Conservation (phyloP, 2,888 invertebrate species). For the Ochropleura leucogaster region DNA sequence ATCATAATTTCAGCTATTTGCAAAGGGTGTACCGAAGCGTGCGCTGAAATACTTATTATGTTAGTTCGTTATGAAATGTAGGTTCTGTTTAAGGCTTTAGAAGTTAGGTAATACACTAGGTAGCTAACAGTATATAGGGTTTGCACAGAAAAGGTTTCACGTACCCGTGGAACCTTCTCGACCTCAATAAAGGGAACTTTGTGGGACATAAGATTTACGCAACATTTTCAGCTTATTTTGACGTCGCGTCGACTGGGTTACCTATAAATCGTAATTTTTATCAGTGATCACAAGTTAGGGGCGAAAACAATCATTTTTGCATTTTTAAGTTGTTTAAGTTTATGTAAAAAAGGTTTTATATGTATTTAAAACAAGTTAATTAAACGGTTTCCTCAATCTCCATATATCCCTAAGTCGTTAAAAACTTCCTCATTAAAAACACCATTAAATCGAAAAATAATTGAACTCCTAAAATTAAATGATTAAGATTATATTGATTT, state of each 20-base stretch:
- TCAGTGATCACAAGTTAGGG: background rate
- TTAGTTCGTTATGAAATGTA: constrained; percentile 13
- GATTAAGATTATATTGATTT: constrained; percentile 21
- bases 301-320: background rate
- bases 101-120: constrained; percentile 3
- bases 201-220: background rate
- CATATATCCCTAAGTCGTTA: background rate
- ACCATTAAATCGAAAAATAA: background rate
- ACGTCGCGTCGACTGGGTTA: background rate
- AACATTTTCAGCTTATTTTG: background rate
- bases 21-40: constrained; percentile 25
- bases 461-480: background rate
- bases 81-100: constrained; percentile 2
- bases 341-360: background rate
- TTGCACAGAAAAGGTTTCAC: constrained; percentile 30
- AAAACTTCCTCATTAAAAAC: constrained; percentile 25
- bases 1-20: constrained; percentile 44
- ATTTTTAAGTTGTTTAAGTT: too few relatives aligned
- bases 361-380: background rate
- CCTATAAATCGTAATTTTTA: background rate
- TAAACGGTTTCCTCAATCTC: background rate
- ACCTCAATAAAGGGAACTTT: background rate
- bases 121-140: background rate
- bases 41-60: constrained; percentile 15
- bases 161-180: background rate